Conservation (phyloP, 2,797 vertebrate genomes). For the Acestrorhynchus altus region DNA sequence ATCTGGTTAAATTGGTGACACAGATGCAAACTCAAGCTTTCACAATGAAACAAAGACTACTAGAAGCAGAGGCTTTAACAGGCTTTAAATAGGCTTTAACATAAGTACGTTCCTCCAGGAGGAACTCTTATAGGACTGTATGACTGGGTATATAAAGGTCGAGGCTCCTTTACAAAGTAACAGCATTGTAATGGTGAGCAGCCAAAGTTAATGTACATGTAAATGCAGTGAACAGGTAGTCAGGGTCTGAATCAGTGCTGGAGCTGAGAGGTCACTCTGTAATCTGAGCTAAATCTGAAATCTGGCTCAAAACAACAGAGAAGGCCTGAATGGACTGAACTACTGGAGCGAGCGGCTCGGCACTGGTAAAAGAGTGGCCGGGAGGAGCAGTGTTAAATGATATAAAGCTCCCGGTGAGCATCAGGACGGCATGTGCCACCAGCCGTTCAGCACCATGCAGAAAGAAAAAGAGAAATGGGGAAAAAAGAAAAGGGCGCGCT, state of each 20-base stretch:
- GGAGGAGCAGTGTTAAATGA: conserved; percentile 39
- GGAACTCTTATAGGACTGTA: background rate
- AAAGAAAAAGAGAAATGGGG: background rate
- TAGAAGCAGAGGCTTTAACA: conserved; percentile 40
- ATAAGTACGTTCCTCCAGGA: background rate
- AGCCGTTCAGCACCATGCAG: background rate
- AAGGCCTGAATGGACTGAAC: conserved; percentile 31
- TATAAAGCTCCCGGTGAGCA: conserved; percentile 72
- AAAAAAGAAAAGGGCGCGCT: background rate
- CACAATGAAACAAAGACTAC: conserved; percentile 43
- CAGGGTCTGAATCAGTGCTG: conserved; percentile 34
- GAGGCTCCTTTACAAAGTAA: conserved; percentile 1
- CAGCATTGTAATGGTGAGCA: conserved; percentile 25
- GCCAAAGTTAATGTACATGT: conserved; percentile 38
- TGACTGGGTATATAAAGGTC: background rate
- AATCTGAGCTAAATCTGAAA: conserved; percentile 44
- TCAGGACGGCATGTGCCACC: background rate
- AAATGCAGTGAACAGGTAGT: conserved; percentile 30
- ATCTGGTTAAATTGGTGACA: conserved; percentile 61
- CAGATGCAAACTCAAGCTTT: conserved; percentile 48
- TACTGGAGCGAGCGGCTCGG: conserved; percentile 47
- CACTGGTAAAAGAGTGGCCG: conserved; percentile 57
- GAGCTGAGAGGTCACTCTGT: conserved; percentile 40
- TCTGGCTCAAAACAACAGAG: conserved; percentile 28
- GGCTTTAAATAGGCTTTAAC: too few species aligned